Evolutionary conservation across 2,888 invertebrate genomes (phyloP), one percentile per base, ranked within the genome.

Genomic region (Athalia rosae): DNA sequence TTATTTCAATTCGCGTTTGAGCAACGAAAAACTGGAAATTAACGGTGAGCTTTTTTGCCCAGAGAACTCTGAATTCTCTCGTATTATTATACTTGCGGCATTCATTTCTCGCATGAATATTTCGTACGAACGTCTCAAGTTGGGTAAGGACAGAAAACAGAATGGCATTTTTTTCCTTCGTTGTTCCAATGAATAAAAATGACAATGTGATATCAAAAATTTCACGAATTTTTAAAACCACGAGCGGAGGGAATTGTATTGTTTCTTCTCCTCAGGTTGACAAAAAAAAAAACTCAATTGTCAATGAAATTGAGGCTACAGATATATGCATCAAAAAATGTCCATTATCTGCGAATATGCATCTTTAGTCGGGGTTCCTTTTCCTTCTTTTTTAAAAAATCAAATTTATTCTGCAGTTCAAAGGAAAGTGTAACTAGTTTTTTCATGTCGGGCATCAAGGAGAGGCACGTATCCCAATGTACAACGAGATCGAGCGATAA

Each of bases 401-500:
- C 71, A 71, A 56, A 71, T 58, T 71, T 71, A 71, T 56, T 58
- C 43, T 7, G 71, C 43, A 56, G 15, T 71, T 41, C 13, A 71
- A 28, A n/a, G 15, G 58, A 28, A 66, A 50, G 47, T 66, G 67
- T 56, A 43, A 53, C 56, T 45, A 71, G 58, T 28, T 45, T 58
- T 43, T 71, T 58, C 45, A 13, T 28, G 28, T 2, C 28, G 71
- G 53, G 58, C 11, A 28, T 41, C 41, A 11, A 11, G 58, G 62
- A 53, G 28, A 11, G 28, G 9, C 11, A 28, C 50, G n/a, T 59
- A 63, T 8, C 7, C 11, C 53, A 11, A 4, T n/a, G 56, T 28
- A 71, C 43, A 58, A 71, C n/a, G 71, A 58, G 71, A 71, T 58
- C 71, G 58, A 56, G 71, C 71, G 56, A 58, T 71, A 58, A 71